phyloP scores from a whole-genome alignment of 2,888 invertebrate species.

The Cartodere bifasciata region DNA sequence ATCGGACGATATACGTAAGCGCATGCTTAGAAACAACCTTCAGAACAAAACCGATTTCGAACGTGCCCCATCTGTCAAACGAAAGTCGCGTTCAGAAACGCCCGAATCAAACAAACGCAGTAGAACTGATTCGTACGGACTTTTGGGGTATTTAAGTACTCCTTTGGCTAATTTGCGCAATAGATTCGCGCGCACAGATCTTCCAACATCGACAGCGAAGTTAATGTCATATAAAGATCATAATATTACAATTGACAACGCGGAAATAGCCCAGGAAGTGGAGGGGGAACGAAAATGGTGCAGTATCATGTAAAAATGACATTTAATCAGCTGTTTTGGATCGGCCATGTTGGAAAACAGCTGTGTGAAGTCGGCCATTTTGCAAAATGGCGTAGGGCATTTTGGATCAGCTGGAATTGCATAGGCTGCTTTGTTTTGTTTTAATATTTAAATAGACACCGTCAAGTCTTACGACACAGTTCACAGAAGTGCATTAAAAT shows the following conservation, averaged over 20 bases:
- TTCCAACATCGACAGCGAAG: slow-evolving; percentile 27
- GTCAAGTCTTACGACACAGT: too few relatives aligned
- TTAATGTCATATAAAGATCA: slow-evolving; percentile 27
- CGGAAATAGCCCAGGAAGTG: slow-evolving; percentile 3
- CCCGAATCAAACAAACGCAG: slow-evolving; percentile 24
- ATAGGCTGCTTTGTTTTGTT: too few relatives aligned
- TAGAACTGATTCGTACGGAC: slow-evolving; percentile 17
- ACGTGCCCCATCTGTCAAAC: slow-evolving; percentile 21
- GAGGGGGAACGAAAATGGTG: slow-evolving; percentile 27
- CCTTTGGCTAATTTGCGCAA: slow-evolving; percentile 24
- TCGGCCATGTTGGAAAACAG: too few relatives aligned
- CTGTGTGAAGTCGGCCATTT: too few relatives aligned
- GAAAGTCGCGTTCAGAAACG: slow-evolving; percentile 23
- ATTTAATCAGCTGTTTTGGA: too few relatives aligned
- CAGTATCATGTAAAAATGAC: slow-evolving; percentile 27
- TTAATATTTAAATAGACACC: too few relatives aligned
- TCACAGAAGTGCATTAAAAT: too few relatives aligned
- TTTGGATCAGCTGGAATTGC: too few relatives aligned
- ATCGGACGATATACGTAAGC: slow-evolving; percentile 19
- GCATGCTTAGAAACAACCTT: slow-evolving; percentile 17
- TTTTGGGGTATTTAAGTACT: slow-evolving; percentile 24
- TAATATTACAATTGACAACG: slow-evolving; percentile 13
- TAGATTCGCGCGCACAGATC: slow-evolving; percentile 20
- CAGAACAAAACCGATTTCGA: slow-evolving; percentile 17
- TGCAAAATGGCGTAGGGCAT: too few relatives aligned